Percentiles rank a stretch among this genome's conserved stretches.
Conservation (phyloP, 2,797 vertebrate genomes). For the Zalophus californianus region DNA sequence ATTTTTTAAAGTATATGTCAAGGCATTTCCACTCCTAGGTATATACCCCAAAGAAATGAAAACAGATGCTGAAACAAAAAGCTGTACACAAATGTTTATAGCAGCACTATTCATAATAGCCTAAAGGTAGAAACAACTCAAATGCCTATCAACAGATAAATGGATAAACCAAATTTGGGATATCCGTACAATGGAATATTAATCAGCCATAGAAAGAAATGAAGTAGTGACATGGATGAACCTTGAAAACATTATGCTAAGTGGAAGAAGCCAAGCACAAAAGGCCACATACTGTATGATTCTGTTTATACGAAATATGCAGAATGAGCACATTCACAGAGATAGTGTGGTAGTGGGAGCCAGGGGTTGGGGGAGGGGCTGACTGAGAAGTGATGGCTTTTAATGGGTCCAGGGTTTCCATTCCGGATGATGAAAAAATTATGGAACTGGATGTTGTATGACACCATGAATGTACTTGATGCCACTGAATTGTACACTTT, state of each 20-base stretch:
- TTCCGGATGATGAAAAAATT: conserved; percentile 7
- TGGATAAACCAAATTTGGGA: conserved; percentile 5
- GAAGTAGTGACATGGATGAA: conserved; percentile 4
- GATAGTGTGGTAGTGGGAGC: background rate
- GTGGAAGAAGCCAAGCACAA: conserved; percentile 52
- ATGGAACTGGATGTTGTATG: conserved; percentile 52
- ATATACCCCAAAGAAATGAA: conserved; percentile 30
- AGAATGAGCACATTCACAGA: conserved; percentile 42
- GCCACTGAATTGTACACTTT: conserved; percentile 43
- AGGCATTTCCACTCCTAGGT: conserved; percentile 41
- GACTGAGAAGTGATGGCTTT: background rate
- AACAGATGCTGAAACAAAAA: conserved; percentile 54
- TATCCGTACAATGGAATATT: conserved; percentile 12
- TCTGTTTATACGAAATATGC: conserved; percentile 34
- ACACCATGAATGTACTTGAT: background rate
- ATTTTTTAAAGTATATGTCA: background rate
- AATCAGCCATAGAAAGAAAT: conserved; percentile 38
- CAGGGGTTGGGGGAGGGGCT: background rate
- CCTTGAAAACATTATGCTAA: conserved; percentile 41
- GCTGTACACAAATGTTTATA: conserved; percentile 23
- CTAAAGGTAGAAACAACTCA: conserved; percentile 28
- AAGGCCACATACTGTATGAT: background rate
- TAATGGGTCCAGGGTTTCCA: conserved; percentile 35
- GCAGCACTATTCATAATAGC: conserved; percentile 37
- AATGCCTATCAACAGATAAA: conserved; percentile 26